phyloP scores from a whole-genome alignment of 37 sponge, comb jelly and placozoan species.

The Cladorhizidae sp. region DNA sequence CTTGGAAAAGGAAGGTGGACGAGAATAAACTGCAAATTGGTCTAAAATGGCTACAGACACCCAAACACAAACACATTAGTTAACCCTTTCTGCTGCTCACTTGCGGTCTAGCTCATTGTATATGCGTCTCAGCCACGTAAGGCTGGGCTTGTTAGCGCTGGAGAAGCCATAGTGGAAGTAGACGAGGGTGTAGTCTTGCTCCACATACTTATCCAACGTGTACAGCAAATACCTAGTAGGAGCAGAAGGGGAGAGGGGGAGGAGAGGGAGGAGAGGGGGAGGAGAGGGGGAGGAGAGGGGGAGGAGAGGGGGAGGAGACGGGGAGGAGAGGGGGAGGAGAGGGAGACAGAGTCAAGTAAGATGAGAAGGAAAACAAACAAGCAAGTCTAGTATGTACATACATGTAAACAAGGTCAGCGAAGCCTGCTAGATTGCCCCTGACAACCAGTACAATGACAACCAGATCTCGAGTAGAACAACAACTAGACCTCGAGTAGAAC shows the following conservation, averaged over 20 bases:
- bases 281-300: background rate
- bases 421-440: no score
- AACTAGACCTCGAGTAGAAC: no score
- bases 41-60: no score
- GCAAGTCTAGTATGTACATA: no score
- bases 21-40: no score
- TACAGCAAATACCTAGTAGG: constrained; percentile 55
- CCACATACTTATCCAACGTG: constrained; percentile 83
- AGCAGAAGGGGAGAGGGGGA: constrained; percentile 43
- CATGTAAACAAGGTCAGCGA: no score
- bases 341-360: background rate
- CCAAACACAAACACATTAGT: no score
- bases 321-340: background rate
- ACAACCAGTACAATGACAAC: no score
- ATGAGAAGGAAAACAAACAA: background rate
- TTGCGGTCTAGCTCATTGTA: constrained; percentile 85
- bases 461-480: no score
- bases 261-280: constrained; percentile 22
- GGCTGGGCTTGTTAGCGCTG: constrained; percentile 70
- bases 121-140: constrained; percentile 40
- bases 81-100: constrained; percentile 61
- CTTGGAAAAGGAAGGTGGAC: no score
- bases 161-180: constrained; percentile 88
- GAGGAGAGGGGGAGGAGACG: constrained; percentile 18
- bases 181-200: constrained; percentile 89